A percentile compares a stretch with the other conserved stretches of the same genome.
Evolutionary conservation across 2,113 vertebrate genomes (phyloP).

Genomic region (Heloderma charlesbogerti): DNA sequence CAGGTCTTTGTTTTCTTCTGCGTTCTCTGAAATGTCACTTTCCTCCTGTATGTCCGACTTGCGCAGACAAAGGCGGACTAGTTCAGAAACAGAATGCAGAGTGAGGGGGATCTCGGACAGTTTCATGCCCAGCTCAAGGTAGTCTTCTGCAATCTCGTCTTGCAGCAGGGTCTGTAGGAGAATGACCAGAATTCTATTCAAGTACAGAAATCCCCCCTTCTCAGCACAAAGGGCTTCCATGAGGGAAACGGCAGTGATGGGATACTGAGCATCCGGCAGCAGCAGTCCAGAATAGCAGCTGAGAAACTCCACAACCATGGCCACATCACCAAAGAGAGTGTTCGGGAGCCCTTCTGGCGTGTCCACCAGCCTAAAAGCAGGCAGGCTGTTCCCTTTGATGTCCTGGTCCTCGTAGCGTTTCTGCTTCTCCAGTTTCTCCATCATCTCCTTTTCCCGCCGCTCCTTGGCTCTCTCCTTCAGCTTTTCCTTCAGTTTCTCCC

Average conservation of each 20-base stretch:
- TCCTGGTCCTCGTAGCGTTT: slow-evolving; percentile 94
- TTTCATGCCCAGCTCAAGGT: slow-evolving; percentile 93
- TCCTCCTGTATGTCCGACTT: slow-evolving; percentile 90
- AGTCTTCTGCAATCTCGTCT: slow-evolving; percentile 96
- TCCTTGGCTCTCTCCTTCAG: slow-evolving; percentile 92
- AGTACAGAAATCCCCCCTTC: slow-evolving; percentile 90
- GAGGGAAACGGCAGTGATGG: slow-evolving; percentile 89
- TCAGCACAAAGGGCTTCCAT: slow-evolving; percentile 94
- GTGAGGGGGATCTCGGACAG: slow-evolving; percentile 96
- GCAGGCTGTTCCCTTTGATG: slow-evolving; percentile 84
- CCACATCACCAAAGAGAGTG: slow-evolving; percentile 92
- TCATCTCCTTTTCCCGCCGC: slow-evolving; percentile 90
- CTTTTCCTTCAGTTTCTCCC: slow-evolving; percentile 89
- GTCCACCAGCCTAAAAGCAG: slow-evolving; percentile 90
- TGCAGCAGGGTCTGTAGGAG: slow-evolving; percentile 94
- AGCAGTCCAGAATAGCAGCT: slow-evolving; percentile 91
- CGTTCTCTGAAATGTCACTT: slow-evolving; percentile 77
- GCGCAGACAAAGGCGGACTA: slow-evolving; percentile 92
- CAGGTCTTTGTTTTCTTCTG: slow-evolving; percentile 77
- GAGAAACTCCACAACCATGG: slow-evolving; percentile 95
- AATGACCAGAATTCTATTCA: slow-evolving; percentile 93
- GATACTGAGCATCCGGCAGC: slow-evolving; percentile 93
- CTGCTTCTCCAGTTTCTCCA: slow-evolving; percentile 88
- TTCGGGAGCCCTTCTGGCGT: slow-evolving; percentile 96
- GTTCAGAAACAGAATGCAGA: slow-evolving; percentile 91